These are phyloP conservation scores for Trissonchulus latispiculum DNA, from an alignment of 2,888 invertebrate species.

Conservation along the genomic window DNA sequence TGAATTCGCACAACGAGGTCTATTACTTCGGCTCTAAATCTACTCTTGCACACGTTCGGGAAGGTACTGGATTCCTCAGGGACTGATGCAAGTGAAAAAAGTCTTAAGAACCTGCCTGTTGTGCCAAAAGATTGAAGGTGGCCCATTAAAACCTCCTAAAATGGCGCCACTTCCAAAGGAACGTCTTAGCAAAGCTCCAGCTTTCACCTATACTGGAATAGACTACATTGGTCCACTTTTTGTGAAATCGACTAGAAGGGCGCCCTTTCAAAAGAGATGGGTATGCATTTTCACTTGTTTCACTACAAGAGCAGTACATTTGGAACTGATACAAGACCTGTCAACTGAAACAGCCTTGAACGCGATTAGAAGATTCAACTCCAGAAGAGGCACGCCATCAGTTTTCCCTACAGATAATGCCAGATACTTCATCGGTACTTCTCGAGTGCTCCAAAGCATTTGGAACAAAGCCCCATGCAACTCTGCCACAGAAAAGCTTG, in stretches of 20 bases:
- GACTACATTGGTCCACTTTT: conserved; percentile 1
- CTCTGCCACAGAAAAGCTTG: too few species aligned
- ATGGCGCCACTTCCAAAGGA: not conserved
- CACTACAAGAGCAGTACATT: not conserved
- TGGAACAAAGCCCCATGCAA: too few species aligned
- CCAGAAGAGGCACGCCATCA: too few species aligned
- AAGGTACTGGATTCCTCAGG: conserved; percentile 3
- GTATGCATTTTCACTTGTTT: conserved; percentile 7
- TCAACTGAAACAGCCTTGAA: too few species aligned
- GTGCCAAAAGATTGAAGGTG: not conserved
- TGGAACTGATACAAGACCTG: too few species aligned
- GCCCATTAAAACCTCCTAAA: not conserved
- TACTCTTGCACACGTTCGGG: not conserved
- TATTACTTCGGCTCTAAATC: too few species aligned
- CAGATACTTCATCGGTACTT: too few species aligned
- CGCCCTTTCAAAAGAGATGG: too few species aligned
- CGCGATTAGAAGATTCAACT: too few species aligned
- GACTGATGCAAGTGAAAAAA: not conserved
- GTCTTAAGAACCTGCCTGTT: not conserved
- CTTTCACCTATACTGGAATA: conserved; percentile 1
- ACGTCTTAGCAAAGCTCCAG: not conserved
- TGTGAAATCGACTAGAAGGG: not conserved
- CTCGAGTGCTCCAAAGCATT: too few species aligned
- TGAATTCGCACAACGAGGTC: too few species aligned
- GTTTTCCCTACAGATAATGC: too few species aligned